Conservation (phyloP, 2,113 vertebrate genomes). For the Chinchilla lanigera region DNA sequence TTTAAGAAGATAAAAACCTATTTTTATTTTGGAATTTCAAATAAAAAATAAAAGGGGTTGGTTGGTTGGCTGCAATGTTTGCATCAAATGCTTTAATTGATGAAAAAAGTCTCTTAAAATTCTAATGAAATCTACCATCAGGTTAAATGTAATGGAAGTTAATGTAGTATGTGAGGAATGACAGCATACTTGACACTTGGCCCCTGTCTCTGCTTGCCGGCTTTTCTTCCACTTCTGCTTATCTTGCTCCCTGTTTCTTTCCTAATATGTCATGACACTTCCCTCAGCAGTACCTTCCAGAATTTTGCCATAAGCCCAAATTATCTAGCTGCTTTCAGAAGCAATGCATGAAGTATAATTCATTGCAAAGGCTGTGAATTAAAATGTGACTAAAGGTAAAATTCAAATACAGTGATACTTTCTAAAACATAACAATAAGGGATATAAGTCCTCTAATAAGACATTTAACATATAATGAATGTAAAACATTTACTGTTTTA, state of each 20-base stretch:
- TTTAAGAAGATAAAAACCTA: conserved; percentile 31
- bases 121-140: neutral
- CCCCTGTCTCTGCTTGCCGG: neutral
- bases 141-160: conserved; percentile 31
- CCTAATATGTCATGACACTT: neutral
- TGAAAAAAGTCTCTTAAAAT: conserved; percentile 23
- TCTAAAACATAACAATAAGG: conserved; percentile 21
- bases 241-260: neutral
- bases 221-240: neutral
- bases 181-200: neutral
- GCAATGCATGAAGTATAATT: conserved; percentile 21
- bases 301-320: conserved; percentile 19
- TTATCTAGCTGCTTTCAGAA: conserved; percentile 41
- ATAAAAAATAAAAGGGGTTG: conserved; percentile 34
- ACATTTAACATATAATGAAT: conserved; percentile 33
- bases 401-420: conserved; percentile 18
- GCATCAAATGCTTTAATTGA: conserved; percentile 36
- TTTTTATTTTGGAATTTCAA: conserved; percentile 66
- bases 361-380: conserved; percentile 48
- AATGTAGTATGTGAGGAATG: neutral
- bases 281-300: neutral
- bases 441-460: conserved; percentile 24
- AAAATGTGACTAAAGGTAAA: conserved; percentile 42
- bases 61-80: neutral
- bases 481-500: neutral